Evolutionary conservation across 1,140 invertebrate genomes (phyloP), one percentile per base, ranked within the genome.

Genomic region (Nephotettix cincticeps): DNA sequence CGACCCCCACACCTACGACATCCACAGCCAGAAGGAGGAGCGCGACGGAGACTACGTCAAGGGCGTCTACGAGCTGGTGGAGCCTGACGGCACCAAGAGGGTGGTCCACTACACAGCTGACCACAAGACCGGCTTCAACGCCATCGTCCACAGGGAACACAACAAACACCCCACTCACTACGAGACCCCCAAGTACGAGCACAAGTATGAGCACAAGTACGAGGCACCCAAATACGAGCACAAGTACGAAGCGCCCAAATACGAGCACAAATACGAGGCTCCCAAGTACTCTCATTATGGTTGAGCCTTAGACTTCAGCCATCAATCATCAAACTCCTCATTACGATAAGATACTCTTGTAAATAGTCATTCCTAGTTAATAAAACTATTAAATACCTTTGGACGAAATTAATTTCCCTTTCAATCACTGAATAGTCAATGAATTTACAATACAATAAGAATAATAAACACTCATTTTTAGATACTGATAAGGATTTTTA

Each of bases 101-200:
- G 78, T 79, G 25, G 90, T 92, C 77, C 87, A 87, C 0, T 80
- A 85, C 72, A 92, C 87, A 28, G 90, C 91, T 58, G 89, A 90
- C 79, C 87, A 87, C 72, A 90, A 90, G 78, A 85, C 86, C 77
- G 85, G 86, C 17, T 84, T 85, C 30, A 79, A 83, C 70, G 84
- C 84, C 72, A 78, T 81, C 64, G 83, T 83, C 43, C 66, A 68
- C 19, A 74, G 40, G n/a, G 66, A 68, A 27, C 29, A 40, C n/a
- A 40, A 54, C 47, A 4, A 54, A n/a, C 47, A 54, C 23, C 47
- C 47, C 19, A 4, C 4, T 6, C 47, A 54, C 47, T 61, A 54
- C 47, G 23, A 4, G 47, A n/a, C 47, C 4, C 23, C 17, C 47
- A 36, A 61, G 4, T 19, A 6, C 56, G 1, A 19, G 2, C 27